These are phyloP conservation scores for Pogonocichla stellata DNA, from an alignment of 2,113 vertebrate species.

Conservation along the genomic window DNA sequence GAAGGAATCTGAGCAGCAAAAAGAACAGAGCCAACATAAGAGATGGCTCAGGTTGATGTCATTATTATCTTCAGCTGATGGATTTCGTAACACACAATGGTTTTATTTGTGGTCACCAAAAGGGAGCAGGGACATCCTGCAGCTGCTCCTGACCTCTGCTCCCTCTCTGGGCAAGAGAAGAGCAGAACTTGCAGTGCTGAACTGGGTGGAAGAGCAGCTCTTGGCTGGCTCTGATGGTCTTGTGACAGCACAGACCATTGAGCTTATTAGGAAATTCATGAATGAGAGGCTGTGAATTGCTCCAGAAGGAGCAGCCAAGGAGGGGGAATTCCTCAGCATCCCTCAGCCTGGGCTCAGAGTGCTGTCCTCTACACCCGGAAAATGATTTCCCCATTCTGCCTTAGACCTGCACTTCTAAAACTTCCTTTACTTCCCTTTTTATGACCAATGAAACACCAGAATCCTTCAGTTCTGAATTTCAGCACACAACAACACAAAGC, in stretches of 20 bases:
- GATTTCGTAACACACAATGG: accelerated
- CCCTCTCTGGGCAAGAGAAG: not conserved
- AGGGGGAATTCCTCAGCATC: not conserved
- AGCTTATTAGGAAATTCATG: not conserved
- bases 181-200: not conserved
- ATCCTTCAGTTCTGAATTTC: not conserved
- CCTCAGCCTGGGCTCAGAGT: not conserved
- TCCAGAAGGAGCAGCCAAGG: not conserved
- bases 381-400: not conserved
- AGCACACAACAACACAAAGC: not conserved
- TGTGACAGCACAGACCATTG: not conserved
- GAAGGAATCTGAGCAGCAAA: not conserved
- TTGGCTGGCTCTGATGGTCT: not conserved
- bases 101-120: not conserved
- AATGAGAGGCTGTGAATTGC: not conserved
- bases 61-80: not conserved
- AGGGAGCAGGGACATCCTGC: not conserved
- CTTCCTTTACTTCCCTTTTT: not conserved
- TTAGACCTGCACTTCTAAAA: not conserved
- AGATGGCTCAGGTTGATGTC: not conserved
- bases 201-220: not conserved
- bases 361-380: not conserved
- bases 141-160: not conserved
- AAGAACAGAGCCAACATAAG: not conserved
- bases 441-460: accelerated